These are phyloP conservation scores for Nylanderia fulva DNA, from an alignment of 1,140 invertebrate genomes.

Conservation along the genomic window DNA sequence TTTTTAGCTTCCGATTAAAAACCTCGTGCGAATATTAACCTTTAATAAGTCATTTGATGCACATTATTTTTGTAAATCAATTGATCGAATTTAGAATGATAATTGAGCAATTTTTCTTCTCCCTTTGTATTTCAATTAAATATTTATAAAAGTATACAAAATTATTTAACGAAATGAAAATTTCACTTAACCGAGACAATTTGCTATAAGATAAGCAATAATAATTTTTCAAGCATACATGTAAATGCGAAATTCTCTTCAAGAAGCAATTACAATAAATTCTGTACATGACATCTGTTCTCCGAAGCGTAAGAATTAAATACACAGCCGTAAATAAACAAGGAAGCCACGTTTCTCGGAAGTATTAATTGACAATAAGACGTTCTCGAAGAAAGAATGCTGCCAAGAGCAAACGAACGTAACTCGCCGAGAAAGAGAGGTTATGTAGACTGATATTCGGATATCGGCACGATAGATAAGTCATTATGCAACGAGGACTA, in stretches of 20 bases:
- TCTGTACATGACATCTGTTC: too few species aligned
- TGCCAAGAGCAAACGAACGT: not conserved
- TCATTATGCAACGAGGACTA: conserved; percentile 37
- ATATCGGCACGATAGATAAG: conserved; percentile 37
- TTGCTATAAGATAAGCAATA: not conserved
- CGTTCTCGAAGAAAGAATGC: too few species aligned
- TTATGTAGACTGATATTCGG: conserved; percentile 4
- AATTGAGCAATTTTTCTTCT: not conserved
- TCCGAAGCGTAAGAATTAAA: not conserved
- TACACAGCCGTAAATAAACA: not conserved
- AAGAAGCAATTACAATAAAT: too few species aligned
- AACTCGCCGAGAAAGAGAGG: not conserved
- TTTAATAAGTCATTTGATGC: conserved; percentile 1
- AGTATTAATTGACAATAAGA: not conserved
- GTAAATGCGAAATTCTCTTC: not conserved
- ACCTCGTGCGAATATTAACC: not conserved
- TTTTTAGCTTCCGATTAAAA: not conserved
- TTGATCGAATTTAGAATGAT: not conserved
- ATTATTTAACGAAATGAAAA: not conserved
- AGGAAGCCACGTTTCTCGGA: not conserved
- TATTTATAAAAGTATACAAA: not conserved
- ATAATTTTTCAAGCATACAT: not conserved
- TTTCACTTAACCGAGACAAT: too few species aligned
- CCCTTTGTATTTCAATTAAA: not conserved
- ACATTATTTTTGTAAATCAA: not conserved